Evolutionary conservation across 2,797 vertebrate species (phyloP), one percentile per base, ranked within the genome.

Genomic region (Echiichthys vipera): DNA sequence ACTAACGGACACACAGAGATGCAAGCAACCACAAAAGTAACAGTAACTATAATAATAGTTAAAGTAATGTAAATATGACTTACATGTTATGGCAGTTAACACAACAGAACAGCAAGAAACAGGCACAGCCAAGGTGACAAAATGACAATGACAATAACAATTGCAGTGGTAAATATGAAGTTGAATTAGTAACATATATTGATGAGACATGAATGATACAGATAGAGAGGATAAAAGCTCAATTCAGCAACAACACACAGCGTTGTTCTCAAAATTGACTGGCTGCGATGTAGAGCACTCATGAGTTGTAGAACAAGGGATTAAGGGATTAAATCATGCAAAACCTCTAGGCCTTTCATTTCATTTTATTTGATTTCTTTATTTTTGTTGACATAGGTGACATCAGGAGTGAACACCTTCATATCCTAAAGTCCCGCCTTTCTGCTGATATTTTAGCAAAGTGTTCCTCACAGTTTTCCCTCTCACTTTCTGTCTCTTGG

Each of bases 391-490:
- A 61, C 61, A 67, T 29, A 29, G 18, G 27, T 68, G 56, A 77
- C 61, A 74, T 65, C 20, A n/a, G 42, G 27, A 53, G 50, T 78
- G 40, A 70, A 74, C 30, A 14, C 20, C 34, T 65, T 45, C 25
- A 10, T 66, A 34, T 76, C 85, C 74, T 49, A 13, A 64, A 87
- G 77, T 80, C n/a, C 14, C 5, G 15, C 49, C 14, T 69, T 84
- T 76, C 47, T 70, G 67, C 68, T 71, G 56, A 77, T 80, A 72
- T 56, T 75, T 58, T 50, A 64, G 53, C 71, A 65, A 62, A 78
- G 61, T 49, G n/a, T 64, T 69, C 70, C 32, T 76, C 49, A 24
- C 51, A 67, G 46, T 62, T 64, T 18, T 40, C 2, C 2, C 64
- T 71, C 78, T 75, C 47, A 18, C 49, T 75, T 53, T 56, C 40